Conservation (phyloP, 1,140 invertebrate genomes). For the Drosophila malerkotliana region DNA sequence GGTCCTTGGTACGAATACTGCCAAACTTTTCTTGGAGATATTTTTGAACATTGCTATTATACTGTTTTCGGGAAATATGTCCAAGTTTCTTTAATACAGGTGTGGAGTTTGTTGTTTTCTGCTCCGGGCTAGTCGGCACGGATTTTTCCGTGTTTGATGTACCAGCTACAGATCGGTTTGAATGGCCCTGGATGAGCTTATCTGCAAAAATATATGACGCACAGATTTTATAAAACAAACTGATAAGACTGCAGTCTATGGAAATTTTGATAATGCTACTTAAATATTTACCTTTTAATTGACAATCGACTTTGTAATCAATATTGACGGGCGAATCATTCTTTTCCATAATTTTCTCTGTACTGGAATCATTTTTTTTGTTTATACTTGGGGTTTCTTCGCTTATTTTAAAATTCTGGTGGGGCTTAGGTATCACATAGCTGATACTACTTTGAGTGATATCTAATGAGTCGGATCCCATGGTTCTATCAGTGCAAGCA, state of each 20-base stretch:
- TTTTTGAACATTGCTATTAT: slow-evolving; percentile 64
- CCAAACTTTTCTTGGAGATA: slow-evolving; percentile 62
- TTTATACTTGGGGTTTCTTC: background rate
- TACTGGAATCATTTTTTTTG: background rate
- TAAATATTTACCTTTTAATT: background rate
- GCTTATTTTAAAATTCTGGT: background rate
- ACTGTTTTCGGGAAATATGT: slow-evolving; percentile 54
- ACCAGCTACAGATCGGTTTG: slow-evolving; percentile 20
- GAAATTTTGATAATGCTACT: background rate
- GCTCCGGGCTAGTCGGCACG: slow-evolving; percentile 22
- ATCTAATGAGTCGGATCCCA: background rate
- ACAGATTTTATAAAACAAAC: background rate
- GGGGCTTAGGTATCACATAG: background rate
- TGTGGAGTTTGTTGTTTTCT: background rate
- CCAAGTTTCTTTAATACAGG: slow-evolving; percentile 1
- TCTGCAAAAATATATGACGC: slow-evolving; percentile 16
- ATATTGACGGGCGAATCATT: background rate
- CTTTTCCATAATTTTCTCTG: background rate
- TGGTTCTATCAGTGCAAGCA: background rate
- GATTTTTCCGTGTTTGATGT: background rate
- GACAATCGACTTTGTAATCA: background rate
- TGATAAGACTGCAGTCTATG: background rate
- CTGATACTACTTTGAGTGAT: background rate
- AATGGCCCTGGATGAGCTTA: slow-evolving; percentile 36
- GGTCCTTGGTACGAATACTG: slow-evolving; percentile 11